Evolutionary conservation across 2,797 vertebrate species (phyloP), one percentile per base, ranked within the genome.

Genomic region (Anguilla anguilla): DNA sequence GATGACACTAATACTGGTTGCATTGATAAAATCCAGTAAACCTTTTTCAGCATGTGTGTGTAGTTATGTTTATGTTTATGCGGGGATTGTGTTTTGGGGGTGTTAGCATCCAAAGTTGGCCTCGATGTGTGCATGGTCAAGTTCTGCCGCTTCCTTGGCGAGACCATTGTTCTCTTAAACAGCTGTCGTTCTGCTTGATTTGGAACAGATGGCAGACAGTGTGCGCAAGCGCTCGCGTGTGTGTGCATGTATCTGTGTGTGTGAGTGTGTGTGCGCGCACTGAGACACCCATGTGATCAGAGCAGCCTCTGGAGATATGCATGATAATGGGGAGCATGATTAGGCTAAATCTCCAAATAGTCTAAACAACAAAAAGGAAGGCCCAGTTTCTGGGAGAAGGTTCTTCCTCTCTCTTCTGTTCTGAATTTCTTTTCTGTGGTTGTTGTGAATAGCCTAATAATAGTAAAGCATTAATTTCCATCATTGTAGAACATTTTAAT

Each of bases 121-220:
- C 94, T 92, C 94, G 94, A 90, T 92, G 89, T 72, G 87, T 31
- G 35, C 86, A 86, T 84, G 86, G 89, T 91, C 88, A 51, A 87
- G 31, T 85, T 72, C 85, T 84, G 84, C 91, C 92, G 93, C 92
- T 93, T 94, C 92, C 92, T 95, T 93, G 93, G 93, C 93, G 92
- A 90, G 91, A 91, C 93, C 93, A 94, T 95, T 95, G 95, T 96
- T 96, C 95, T 96, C 95, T 96, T 96, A 95, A 95, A 95, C 96
- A 96, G 95, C 95, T 97, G 96, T 95, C 94, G 94, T 94, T 96
- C 95, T 94, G 95, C 94, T 95, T 95, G 95, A 97, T 96, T 95
- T 92, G 94, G 95, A 96, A 95, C 96, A 96, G 96, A 96, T 96
- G 96, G 92, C 85, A 81, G 89, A 82, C 43, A 10, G 83, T 90